Base-by-base conservation (phyloP, 2,888 invertebrate genomes). In the Leptinotarsa juncta region DNA sequence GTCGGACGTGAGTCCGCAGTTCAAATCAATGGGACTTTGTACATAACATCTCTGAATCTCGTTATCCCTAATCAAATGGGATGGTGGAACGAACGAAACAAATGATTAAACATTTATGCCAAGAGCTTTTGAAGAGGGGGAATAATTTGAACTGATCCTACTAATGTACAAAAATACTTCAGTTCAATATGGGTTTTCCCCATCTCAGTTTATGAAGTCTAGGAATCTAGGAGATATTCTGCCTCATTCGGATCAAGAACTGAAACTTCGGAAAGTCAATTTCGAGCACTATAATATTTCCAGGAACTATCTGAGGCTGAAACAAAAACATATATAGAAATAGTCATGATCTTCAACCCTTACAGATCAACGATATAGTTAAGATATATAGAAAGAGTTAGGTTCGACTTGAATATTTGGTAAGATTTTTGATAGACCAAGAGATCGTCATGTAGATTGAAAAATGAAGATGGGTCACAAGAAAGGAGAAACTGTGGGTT, bases 21-120 rank as follows among this genome's bases (percentile, higher is more conserved):
- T 50, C 50, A 50, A 16, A 16, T 50, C 50, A 23, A 26, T 72
- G 57, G 51, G 23, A 71, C 7, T 71, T 72, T 72, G 20, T 51
- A 70, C 18, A 71, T 18, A 60, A 49, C 23, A 53, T 49, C 10
- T 53, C 72, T 23, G 14, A 20, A 15, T 71, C 72, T 15, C 76
- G 71, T 26, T 71, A 71, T 55, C 26, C 53, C 7, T 23, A 72
- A 32, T 48, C 55, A 32, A 73, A 73, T 51, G 73, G 73, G 16
- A 23, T 51, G 12, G n/a, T 65, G 51, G 57, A 73, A 71, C 18
- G 53, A 65, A 18, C 32, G 18, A 51, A 62, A 18, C 53, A 67
- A 49, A 72, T 26, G 0, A 51, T 51, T 1, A 68, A 68, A 50
- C 26, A 16, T 18, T 70, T 7, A 16, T 65, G 2, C 20, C 23